phyloP scores from a whole-genome alignment of 2,888 invertebrate genomes.

The Volucella inanis region DNA sequence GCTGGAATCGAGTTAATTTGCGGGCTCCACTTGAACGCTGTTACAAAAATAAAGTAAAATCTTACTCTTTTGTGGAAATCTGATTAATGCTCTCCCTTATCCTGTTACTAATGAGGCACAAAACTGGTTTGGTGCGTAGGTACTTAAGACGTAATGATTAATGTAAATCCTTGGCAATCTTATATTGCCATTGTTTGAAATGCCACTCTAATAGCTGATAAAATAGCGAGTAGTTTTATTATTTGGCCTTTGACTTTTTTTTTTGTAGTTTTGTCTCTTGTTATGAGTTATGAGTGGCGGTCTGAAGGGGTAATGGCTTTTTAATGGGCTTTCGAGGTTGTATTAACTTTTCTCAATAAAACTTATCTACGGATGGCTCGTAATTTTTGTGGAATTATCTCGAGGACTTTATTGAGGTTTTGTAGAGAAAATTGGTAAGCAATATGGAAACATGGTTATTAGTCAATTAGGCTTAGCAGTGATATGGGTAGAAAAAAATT shows the following conservation, averaged over 20 bases:
- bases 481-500: no score
- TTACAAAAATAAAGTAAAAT: neutral
- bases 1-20: conserved; percentile 48
- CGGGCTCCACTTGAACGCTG: neutral
- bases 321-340: conserved; percentile 28
- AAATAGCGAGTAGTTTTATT: conserved; percentile 24
- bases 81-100: conserved; percentile 55
- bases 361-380: neutral
- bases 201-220: conserved; percentile 10
- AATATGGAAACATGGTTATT: no score
- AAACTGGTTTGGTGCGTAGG: conserved; percentile 12
- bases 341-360: conserved; percentile 11
- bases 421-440: no score
- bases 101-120: conserved; percentile 46
- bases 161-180: conserved; percentile 37
- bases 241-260: conserved; percentile 18
- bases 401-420: no score
- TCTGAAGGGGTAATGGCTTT: conserved; percentile 22
- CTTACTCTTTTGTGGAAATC: conserved; percentile 47
- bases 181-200: conserved; percentile 2
- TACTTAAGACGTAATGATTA: conserved; percentile 44
- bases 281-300: conserved; percentile 6
- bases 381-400: neutral
- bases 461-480: no score
- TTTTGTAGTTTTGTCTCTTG: neutral